Base-by-base conservation (phyloP, 2,888 invertebrate genomes). In the Nomada ruficornis region DNA sequence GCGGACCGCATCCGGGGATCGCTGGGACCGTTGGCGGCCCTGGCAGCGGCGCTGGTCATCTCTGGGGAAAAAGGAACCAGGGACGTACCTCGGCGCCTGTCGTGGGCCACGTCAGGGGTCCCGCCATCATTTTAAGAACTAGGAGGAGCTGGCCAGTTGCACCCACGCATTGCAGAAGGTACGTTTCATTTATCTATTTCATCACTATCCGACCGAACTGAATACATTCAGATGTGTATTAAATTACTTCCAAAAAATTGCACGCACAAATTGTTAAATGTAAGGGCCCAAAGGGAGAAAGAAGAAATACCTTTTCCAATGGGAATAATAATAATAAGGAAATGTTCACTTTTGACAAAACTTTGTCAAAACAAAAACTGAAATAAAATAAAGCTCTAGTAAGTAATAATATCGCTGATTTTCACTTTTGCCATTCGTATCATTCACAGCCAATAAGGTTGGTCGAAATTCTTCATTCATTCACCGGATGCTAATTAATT, bases 131-230 rank as follows among this genome's bases (percentile, higher is more conserved):
- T 77, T 94, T 97, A 85, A 95, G 96, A 71, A 96, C 96, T 60
- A 94, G 97, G 36, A 94, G 97, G 62, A 96, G 96, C 90, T 97
- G 97, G 97, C 97, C 97, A 0, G 97, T 96, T 50, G 97, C 97
- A 5, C 97, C 97, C 26, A 95, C 95, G 87, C 95, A 96, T 0
- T 96, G 95, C 89, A 95, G 96, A 94, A 96, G 96, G 96, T 96
- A 94, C 50, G 76, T n/a, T 10, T 47, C 9, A 1, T n/a, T 29
- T 23, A 15, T 18, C 11, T 7, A 0, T n/a, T 26, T 3, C 1
- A 2, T 36, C 36, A 7, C 36, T 36, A 7, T 7, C 36, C 36
- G 36, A 36, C 7, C 36, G 0, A 36, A 36, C 5, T 7, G 7
- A 36, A 36, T 7, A 7, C 7, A 7, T 7, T 36, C 36, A 0